phyloP scores from a whole-genome alignment of 1,140 invertebrate genomes.

The Diabrotica virgifera region DNA sequence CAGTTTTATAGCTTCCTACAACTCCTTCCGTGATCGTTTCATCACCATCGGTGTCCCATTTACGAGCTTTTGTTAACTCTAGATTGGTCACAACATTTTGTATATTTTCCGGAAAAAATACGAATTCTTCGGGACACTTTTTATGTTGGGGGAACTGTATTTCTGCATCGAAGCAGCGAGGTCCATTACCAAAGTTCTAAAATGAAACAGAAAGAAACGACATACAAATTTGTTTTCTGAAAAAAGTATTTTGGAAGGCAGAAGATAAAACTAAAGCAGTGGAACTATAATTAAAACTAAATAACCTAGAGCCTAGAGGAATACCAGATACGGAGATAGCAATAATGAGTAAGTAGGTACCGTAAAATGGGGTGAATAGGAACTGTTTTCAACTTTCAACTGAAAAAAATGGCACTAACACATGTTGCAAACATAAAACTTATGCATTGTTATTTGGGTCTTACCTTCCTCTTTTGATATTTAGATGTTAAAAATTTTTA shows the following conservation, averaged over 20 bases:
- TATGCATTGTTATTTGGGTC: too few species aligned
- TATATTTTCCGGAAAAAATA: constrained; percentile 72
- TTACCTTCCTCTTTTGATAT: too few species aligned
- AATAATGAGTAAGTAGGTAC: too few species aligned
- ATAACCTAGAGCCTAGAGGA: not conserved
- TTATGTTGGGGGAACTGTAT: constrained; percentile 54
- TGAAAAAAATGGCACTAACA: too few species aligned
- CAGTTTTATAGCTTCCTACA: constrained; percentile 20
- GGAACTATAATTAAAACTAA: not conserved
- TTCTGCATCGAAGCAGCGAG: constrained; percentile 70
- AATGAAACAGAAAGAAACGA: constrained; percentile 12
- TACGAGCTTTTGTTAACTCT: constrained; percentile 25
- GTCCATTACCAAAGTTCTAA: constrained; percentile 61
- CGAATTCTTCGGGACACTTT: constrained; percentile 63
- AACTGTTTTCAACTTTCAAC: too few species aligned
- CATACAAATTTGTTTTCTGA: too few species aligned
- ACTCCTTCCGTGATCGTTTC: constrained; percentile 28
- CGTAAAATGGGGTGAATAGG: too few species aligned
- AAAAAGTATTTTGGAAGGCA: too few species aligned
- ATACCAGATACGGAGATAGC: not conserved
- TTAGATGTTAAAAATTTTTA: too few species aligned
- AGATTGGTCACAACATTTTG: constrained; percentile 33
- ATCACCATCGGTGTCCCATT: constrained; percentile 26
- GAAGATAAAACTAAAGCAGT: not conserved
- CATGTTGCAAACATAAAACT: too few species aligned